phyloP scores from a whole-genome alignment of 2,888 invertebrate species.

The Trichacis sp. region DNA sequence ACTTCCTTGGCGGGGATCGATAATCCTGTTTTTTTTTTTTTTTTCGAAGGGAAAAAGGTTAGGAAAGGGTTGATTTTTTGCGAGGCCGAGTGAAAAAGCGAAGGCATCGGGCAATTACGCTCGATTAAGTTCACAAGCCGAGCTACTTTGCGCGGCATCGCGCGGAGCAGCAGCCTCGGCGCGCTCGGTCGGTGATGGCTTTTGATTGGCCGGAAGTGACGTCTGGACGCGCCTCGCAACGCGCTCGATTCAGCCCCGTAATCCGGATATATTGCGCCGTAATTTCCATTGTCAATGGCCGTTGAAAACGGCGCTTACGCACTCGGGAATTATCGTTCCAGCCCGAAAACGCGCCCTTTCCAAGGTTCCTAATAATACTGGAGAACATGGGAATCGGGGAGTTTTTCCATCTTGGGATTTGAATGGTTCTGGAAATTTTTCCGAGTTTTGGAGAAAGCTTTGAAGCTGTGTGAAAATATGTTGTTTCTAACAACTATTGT shows the following conservation, averaged over 20 bases:
- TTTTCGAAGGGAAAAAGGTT: no score
- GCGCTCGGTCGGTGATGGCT: slow-evolving; percentile 59
- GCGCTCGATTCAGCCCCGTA: slow-evolving; percentile 45
- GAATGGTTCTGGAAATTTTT: no score
- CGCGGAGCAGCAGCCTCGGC: slow-evolving; percentile 9
- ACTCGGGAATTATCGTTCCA: neutral
- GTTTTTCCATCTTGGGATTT: no score
- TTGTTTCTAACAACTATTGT: no score
- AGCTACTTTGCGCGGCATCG: slow-evolving; percentile 19
- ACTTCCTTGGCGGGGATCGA: no score
- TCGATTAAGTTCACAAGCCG: neutral
- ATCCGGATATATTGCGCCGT: slow-evolving; percentile 46
- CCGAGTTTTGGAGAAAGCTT: no score
- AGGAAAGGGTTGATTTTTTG: no score
- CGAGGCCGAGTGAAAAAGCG: slow-evolving; percentile 37
- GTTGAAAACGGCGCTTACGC: neutral
- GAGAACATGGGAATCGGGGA: no score
- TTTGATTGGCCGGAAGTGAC: slow-evolving; percentile 68
- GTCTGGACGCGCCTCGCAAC: slow-evolving; percentile 61
- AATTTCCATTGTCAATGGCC: slow-evolving; percentile 41
- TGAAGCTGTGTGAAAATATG: no score
- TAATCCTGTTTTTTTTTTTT: no score
- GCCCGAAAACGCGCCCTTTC: no score
- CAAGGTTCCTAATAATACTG: no score
- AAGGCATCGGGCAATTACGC: slow-evolving; percentile 12